Conservation (phyloP, 2,888 invertebrate genomes). For the Pachymerium ferrugineum region DNA sequence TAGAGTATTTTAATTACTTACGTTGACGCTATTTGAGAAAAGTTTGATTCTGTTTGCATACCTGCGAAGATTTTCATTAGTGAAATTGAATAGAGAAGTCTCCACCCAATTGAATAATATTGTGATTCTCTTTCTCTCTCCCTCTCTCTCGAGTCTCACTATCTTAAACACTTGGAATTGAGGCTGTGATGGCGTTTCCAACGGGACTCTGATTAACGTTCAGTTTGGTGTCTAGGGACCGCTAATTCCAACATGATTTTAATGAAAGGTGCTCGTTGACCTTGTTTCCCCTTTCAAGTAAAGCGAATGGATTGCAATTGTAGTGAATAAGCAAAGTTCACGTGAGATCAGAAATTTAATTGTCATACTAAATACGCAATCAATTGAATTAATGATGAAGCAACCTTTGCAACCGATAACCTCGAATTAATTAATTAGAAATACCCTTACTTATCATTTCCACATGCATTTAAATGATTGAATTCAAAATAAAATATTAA, state of each 20-base stretch:
- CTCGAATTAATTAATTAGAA: neutral
- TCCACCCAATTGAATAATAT: slow-evolving; percentile 13
- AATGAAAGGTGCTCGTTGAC: slow-evolving; percentile 7
- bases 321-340: neutral
- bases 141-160: neutral
- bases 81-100: slow-evolving; percentile 8
- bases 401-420: neutral
- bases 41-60: slow-evolving; percentile 13
- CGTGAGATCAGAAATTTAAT: neutral
- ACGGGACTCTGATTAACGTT: slow-evolving; percentile 9
- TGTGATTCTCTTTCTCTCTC: slow-evolving; percentile 9
- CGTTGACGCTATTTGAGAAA: neutral
- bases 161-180: neutral
- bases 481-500: too few relatives aligned
- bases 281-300: neutral
- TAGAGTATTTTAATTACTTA: neutral
- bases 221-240: neutral
- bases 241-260: slow-evolving; percentile 13
- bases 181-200: slow-evolving; percentile 7
- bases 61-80: slow-evolving; percentile 4
- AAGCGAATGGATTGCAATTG: slow-evolving; percentile 4
- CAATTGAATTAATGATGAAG: neutral
- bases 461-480: too few relatives aligned
- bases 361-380: neutral
- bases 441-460: too few relatives aligned